Base-by-base conservation (phyloP, 2,113 vertebrate genomes). In the Motacilla tschutschensis region DNA sequence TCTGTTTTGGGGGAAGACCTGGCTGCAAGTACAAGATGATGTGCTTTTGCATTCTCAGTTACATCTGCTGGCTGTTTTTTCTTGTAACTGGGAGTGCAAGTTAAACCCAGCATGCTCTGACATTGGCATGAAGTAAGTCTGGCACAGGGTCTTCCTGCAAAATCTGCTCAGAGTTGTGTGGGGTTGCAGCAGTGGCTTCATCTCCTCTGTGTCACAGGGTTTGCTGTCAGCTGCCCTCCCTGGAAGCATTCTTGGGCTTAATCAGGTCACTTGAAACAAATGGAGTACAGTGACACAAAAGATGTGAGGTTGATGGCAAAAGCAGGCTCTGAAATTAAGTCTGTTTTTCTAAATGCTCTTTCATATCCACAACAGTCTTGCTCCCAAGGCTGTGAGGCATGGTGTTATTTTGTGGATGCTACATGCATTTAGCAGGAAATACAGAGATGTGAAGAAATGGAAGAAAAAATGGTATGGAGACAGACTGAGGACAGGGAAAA, bases 121-220 rank as follows among this genome's bases (percentile, higher is more conserved):
- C 9, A 2, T 8, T 36, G 78, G 8, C 46, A 38, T 19, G 16
- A 38, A 14, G 16, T 24, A 29, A n/a, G 17, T 24, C 31, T 77
- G 79, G 72, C 33, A 26, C 15, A 1, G 65, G 69, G 26, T 58
- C 12, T 20, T 83, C 59, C 35, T 69, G 48, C 67, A 76, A 51
- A 57, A 41, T 92, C 59, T 19, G 9, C 43, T 69, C 36, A 12
- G 48, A 72, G 60, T 22, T 8, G 5, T 6, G 0, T 0, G 6
- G 47, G 59, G 28, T 48, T 46, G 47, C 43, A 54, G 59, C 0
- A 0, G 43, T 18, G 12, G 51, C 21, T 84, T 1, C 1, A 25
- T 43, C 47, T 44, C 14, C 46, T 71, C 62, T 41, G 17, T 46
- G 47, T 29, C 21, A 2, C 33, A 69, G 43, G 15, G 31, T 77